These are phyloP conservation scores for Achroia grisella DNA, from an alignment of 1,140 invertebrate genomes.

Conservation along the genomic window DNA sequence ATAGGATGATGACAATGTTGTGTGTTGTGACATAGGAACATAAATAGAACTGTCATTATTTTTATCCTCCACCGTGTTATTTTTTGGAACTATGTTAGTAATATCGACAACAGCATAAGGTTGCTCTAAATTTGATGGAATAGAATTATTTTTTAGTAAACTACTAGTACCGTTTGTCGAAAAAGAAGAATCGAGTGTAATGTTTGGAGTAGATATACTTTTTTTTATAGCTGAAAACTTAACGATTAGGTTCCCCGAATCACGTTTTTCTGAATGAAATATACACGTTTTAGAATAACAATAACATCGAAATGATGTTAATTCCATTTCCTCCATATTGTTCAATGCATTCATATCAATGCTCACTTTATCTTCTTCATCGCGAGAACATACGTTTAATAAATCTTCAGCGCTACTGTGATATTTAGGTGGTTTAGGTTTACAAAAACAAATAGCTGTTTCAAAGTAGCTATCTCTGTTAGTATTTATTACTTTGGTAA, in stretches of 20 bases:
- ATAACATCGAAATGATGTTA: slow-evolving; percentile 61
- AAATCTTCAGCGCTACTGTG: slow-evolving; percentile 65
- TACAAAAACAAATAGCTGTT: slow-evolving; percentile 68
- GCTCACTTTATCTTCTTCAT: slow-evolving; percentile 34
- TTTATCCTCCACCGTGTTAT: slow-evolving; percentile 14
- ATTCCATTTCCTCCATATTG: slow-evolving; percentile 34
- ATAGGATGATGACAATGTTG: slow-evolving; percentile 37
- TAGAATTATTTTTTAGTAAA: slow-evolving; percentile 52
- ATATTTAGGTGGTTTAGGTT: slow-evolving; percentile 43
- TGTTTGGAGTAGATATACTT: slow-evolving; percentile 64
- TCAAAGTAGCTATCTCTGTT: slow-evolving; percentile 55
- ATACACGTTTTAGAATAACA: slow-evolving; percentile 53
- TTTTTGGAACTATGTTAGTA: slow-evolving; percentile 36
- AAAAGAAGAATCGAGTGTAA: slow-evolving; percentile 48
- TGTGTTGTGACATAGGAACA: slow-evolving; percentile 40
- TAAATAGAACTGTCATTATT: slow-evolving; percentile 14
- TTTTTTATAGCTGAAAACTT: slow-evolving; percentile 64
- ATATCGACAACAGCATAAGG: slow-evolving; percentile 49
- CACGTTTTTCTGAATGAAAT: slow-evolving; percentile 50
- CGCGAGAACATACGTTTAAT: slow-evolving; percentile 31
- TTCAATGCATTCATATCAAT: slow-evolving; percentile 48
- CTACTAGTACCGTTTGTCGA: slow-evolving; percentile 30
- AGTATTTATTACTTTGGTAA: slow-evolving; percentile 39
- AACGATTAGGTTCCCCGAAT: slow-evolving; percentile 39
- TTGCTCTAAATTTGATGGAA: slow-evolving; percentile 51